Percentiles rank a stretch among this genome's conserved stretches.
phyloP scores from a whole-genome alignment of 1,140 invertebrate species.

The Archivesica marissinica region DNA sequence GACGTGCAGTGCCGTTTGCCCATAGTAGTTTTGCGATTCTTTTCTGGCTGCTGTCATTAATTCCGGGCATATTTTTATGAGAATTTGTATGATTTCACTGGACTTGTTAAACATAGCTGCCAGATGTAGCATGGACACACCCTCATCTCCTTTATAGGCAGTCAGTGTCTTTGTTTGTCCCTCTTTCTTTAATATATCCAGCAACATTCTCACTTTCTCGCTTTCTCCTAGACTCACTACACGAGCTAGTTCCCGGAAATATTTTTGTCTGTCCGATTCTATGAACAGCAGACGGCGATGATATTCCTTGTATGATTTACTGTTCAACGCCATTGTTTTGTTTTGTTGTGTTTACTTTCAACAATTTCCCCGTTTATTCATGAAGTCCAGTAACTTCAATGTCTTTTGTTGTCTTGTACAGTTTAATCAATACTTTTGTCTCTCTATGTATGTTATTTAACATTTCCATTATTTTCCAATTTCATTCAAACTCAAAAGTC shows the following conservation, averaged over 20 bases:
- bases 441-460: no score
- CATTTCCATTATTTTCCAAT: no score
- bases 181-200: slow-evolving; percentile 40
- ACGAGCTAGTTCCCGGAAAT: slow-evolving; percentile 29
- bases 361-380: no score
- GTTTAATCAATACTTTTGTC: no score
- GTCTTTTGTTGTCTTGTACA: no score
- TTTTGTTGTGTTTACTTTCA: not conserved
- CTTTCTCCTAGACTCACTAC: slow-evolving; percentile 30
- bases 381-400: no score
- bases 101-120: slow-evolving; percentile 61
- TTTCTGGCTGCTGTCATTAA: slow-evolving; percentile 53
- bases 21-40: slow-evolving; percentile 60
- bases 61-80: slow-evolving; percentile 56
- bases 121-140: slow-evolving; percentile 59
- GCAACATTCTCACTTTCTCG: slow-evolving; percentile 38
- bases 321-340: slow-evolving; percentile 25
- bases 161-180: slow-evolving; percentile 22
- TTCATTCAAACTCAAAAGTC: no score
- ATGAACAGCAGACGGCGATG: slow-evolving; percentile 30
- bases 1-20: slow-evolving; percentile 69
- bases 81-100: slow-evolving; percentile 51
- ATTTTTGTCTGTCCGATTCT: slow-evolving; percentile 21
- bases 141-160: slow-evolving; percentile 35
- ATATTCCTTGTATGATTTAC: slow-evolving; percentile 49